A percentile compares a stretch with the other conserved stretches of the same genome.
Evolutionary conservation across 2,888 invertebrate genomes (phyloP).

Genomic region (Mesorhabditis spiculigera): DNA sequence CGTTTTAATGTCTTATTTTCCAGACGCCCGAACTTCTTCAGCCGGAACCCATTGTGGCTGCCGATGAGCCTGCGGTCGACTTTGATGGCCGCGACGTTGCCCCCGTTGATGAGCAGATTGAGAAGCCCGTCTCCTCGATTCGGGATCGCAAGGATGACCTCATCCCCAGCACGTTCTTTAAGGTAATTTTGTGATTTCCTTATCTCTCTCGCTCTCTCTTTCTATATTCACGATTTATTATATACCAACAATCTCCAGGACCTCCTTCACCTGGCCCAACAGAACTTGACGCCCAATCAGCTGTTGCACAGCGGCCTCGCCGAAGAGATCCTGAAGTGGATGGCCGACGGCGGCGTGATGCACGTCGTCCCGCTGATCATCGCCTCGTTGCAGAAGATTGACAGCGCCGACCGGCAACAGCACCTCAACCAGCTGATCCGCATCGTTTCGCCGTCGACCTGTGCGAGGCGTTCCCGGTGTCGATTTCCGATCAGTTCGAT

Average conservation of each 20-base stretch:
- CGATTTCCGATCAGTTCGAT: constrained; percentile 47
- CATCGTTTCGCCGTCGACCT: background rate
- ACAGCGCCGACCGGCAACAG: background rate
- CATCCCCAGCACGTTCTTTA: no score
- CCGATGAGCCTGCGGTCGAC: background rate
- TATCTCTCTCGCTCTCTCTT: no score
- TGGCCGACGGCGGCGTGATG: background rate
- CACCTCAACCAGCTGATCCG: background rate
- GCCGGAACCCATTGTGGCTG: background rate
- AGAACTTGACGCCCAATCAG: background rate
- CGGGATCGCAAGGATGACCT: background rate
- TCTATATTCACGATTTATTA: no score
- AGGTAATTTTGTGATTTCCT: no score
- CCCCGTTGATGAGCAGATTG: background rate
- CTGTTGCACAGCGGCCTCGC: background rate
- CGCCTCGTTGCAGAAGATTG: background rate
- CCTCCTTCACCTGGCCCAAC: background rate
- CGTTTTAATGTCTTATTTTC: no score
- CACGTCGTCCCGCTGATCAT: background rate
- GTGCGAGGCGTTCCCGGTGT: background rate
- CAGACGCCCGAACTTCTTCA: background rate
- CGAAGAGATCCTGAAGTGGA: background rate
- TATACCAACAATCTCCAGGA: background rate
- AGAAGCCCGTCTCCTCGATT: background rate
- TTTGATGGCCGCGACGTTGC: background rate